Conservation (phyloP, 2,797 vertebrate species). For the Lithobates pipiens region DNA sequence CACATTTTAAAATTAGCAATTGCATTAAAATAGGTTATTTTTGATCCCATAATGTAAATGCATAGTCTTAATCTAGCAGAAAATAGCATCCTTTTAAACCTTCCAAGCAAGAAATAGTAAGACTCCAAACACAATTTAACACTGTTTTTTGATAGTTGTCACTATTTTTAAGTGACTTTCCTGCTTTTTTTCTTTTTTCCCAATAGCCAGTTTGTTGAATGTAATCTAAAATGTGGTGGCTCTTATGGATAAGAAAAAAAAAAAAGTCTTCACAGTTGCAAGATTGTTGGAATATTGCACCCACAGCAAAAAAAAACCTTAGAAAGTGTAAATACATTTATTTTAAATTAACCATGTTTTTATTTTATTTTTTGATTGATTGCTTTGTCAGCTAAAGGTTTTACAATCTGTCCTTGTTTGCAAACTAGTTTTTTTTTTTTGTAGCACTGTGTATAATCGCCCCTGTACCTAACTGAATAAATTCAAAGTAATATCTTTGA, state of each 20-base stretch:
- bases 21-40: background rate
- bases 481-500: background rate
- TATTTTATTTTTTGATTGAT: background rate
- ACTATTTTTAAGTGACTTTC: background rate
- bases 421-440: background rate
- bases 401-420: background rate
- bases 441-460: background rate
- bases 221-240: background rate
- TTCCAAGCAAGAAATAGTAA: constrained; percentile 8
- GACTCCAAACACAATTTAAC: constrained; percentile 12
- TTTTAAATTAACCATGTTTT: background rate
- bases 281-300: background rate
- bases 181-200: background rate
- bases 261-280: background rate
- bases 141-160: constrained; percentile 1
- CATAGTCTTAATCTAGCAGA: constrained; percentile 14
- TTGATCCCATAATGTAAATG: constrained; percentile 6
- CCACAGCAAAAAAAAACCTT: too few relatives aligned
- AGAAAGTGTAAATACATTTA: background rate
- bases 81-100: constrained; percentile 12
- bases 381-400: background rate
- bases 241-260: background rate
- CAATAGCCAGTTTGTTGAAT: background rate
- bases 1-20: constrained; percentile 8
- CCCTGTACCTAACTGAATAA: background rate